Evolutionary conservation across 1,140 invertebrate genomes (phyloP), one percentile per base, ranked within the genome.

Genomic region (Drosophila murphyi): DNA sequence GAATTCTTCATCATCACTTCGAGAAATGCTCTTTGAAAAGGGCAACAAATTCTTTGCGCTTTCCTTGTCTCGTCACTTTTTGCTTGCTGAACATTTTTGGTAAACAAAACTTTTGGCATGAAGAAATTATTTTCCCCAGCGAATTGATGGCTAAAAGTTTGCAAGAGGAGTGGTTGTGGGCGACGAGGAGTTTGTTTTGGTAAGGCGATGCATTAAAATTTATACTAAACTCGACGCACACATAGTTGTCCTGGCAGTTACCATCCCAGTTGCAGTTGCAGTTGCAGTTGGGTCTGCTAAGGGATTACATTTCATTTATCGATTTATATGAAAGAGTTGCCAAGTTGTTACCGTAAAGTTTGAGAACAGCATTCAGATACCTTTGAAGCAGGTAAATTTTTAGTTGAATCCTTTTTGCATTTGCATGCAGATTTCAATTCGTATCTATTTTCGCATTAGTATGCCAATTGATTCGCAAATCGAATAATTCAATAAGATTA

Each of bases 241-340:
- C 45, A 8, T 5, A 41, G 5, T 54, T 47, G 48, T 20, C 20
- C 20, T 20, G 20, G 20, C 55, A 65, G 37, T 32, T 55, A 35
- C 10, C 20, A 51, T 28, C 8, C 70, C 80, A 80, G 43, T 52
- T 52, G 32, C 51, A 64, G 41, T 45, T 47, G 35, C 4, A 4
- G n/a, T 32, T 52, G 50, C 51, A 34, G 51, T 39, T 39, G 37
- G 28, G 37, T 5, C 12, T 70, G 61, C 77, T 51, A 72, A 65
- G 81, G 80, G 80, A 87, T 87, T 87, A 87, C 82, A 87, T 87
- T 88, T 87, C 83, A 88, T 87, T 87, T 87, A 87, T 87, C 83
- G 82, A 87, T 88, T 87, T 80, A 87, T 87, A 82, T 73, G 45
- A 39, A 72, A 57, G 45, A 62, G 73, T 65, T 56, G 62, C 67